Evolutionary conservation across 2,113 vertebrate genomes (phyloP).

Genomic region (Acrocephalus arundinaceus): DNA sequence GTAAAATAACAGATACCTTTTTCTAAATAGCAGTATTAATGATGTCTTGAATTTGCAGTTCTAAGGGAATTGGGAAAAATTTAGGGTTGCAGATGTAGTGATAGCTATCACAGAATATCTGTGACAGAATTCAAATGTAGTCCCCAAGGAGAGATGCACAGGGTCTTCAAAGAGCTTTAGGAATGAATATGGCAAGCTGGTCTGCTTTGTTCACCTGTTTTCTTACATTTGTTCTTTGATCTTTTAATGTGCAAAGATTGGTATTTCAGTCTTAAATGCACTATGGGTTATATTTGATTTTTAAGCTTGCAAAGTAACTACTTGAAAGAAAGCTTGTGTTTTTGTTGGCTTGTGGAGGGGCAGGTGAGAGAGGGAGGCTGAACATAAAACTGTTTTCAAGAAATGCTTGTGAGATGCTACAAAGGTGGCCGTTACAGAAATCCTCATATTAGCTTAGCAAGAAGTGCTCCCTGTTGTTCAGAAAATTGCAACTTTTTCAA

Average conservation of each 20-base stretch:
- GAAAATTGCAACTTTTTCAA: neutral
- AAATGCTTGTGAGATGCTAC: neutral
- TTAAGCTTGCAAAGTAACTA: neutral
- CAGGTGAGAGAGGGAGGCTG: neutral
- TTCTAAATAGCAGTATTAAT: neutral
- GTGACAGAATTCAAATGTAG: neutral
- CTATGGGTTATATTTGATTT: neutral
- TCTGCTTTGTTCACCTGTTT: neutral
- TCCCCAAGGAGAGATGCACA: neutral
- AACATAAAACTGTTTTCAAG: neutral
- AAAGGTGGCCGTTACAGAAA: neutral
- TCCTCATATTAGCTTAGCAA: neutral
- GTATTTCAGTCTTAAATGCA: neutral
- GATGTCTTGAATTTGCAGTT: neutral
- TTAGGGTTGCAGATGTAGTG: neutral
- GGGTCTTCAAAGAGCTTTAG: neutral
- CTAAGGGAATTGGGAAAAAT: neutral
- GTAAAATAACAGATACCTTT: neutral
- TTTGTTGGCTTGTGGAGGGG: neutral
- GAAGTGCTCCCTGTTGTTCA: neutral
- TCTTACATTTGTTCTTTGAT: neutral
- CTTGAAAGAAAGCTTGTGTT: neutral
- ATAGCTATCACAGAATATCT: neutral
- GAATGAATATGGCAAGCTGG: neutral
- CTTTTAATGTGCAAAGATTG: neutral